Evolutionary conservation across 2,113 vertebrate species (phyloP), one percentile per base, ranked within the genome.

Genomic region (Callipepla squamata): DNA sequence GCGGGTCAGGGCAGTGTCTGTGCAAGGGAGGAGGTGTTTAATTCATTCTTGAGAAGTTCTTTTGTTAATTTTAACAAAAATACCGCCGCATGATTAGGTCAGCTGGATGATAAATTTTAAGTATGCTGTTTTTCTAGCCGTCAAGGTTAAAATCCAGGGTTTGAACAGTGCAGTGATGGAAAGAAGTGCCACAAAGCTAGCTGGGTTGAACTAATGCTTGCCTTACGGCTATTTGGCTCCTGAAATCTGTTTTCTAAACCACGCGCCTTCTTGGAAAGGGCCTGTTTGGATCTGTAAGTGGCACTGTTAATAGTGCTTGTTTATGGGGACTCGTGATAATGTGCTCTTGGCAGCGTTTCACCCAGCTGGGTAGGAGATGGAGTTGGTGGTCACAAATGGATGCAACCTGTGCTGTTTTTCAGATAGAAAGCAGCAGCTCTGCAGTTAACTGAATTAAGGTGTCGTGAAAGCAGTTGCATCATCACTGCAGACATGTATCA

Each of bases 401-500:
- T 36, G 36, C 36, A 36, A 22, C 21, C 13, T 15, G 11, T 11
- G 9, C 36, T 40, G 15, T 6, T 82, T 48, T 72, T n/a, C 40
- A 85, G 32, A 40, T 25, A 28, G 28, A 83, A 73, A 51, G 0
- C 1, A 3, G 75, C 57, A 66, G 30, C 2, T n/a, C 17, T 77
- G 13, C 18, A 45, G 13, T 61, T 79, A 65, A 30, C 1, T 2
- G 34, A 18, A 38, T 85, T 67, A 40, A 42, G 47, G 32, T 4
- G 4, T 61, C 21, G 73, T 15, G 66, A 73, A 69, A 51, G 40
- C 8, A 59, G 11, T 66, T 77, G 42, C 21, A 77, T 50, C 0
- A 0, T 45, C 11, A 30, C 10, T 67, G 16, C 34, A 74, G 89
- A 11, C 13, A 1, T 15, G 26, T 2, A 1, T 40, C 36, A n/a